Conservation (phyloP, 2,113 vertebrate species). For the Rhadina sibilatrix region DNA sequence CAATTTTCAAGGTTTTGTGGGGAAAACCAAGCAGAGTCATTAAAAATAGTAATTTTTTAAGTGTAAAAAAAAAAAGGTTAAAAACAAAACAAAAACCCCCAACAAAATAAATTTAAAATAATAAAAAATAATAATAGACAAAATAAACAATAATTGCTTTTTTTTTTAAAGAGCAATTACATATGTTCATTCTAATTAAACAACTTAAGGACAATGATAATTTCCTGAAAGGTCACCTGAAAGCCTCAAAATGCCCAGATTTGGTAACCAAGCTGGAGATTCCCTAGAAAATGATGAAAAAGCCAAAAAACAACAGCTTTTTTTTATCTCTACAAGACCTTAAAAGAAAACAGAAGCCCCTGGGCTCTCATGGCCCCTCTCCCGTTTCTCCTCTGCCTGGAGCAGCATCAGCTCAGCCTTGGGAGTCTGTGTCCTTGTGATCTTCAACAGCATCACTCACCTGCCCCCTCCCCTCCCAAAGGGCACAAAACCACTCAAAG, state of each 20-base stretch:
- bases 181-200: neutral
- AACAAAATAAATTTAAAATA: too few relatives aligned
- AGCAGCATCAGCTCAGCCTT: neutral
- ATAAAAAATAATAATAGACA: too few relatives aligned
- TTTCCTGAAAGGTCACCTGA: neutral
- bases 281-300: neutral
- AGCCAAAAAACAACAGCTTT: neutral
- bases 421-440: too few relatives aligned
- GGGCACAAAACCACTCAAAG: too few relatives aligned
- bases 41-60: neutral
- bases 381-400: neutral
- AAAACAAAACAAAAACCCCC: rapidly evolving
- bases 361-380: neutral
- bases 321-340: neutral
- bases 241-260: neutral
- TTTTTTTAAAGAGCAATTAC: neutral
- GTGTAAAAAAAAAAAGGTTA: neutral
- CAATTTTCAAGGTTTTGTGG: neutral
- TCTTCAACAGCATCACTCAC: too few relatives aligned
- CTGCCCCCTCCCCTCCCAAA: too few relatives aligned
- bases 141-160: too few relatives aligned
- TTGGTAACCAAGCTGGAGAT: neutral
- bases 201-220: neutral
- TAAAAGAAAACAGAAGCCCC: neutral
- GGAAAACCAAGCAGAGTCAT: neutral